Conservation (phyloP, 2,888 invertebrate species). For the Lasioglossum oenotherae region DNA sequence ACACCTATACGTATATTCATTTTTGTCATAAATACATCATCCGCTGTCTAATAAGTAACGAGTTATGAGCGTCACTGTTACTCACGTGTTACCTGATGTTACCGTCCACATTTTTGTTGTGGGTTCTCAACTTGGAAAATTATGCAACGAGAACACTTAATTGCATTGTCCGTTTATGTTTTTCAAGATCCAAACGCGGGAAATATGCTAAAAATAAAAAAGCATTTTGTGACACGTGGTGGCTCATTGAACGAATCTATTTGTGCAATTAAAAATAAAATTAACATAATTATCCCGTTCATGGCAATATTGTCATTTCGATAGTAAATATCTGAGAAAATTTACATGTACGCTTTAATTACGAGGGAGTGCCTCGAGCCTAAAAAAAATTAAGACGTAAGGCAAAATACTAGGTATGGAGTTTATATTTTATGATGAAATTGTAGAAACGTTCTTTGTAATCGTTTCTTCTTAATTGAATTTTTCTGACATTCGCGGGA, state of each 20-base stretch:
- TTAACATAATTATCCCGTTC: not conserved
- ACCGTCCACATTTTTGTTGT: not conserved
- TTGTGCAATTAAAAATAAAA: not conserved
- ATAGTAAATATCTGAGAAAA: not conserved
- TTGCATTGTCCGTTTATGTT: not conserved
- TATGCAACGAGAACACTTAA: not conserved
- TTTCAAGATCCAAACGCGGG: not conserved
- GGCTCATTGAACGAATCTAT: not conserved
- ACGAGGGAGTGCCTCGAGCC: not conserved
- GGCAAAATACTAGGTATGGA: not conserved
- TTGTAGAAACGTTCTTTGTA: not conserved
- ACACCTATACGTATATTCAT: no score
- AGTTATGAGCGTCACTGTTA: not conserved
- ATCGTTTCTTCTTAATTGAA: not conserved
- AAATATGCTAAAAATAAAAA: not conserved
- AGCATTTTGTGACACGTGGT: not conserved
- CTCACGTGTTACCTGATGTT: conserved; percentile 10
- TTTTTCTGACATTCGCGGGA: not conserved
- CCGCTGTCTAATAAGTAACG: not conserved
- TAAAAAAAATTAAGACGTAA: not conserved
- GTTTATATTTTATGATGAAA: not conserved
- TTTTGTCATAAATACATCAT: no score
- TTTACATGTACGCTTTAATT: not conserved
- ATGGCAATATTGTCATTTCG: not conserved
- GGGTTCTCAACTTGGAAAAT: conserved; percentile 1